These are phyloP conservation scores for Hemibagrus guttatus DNA, from an alignment of 2,797 vertebrate genomes.

Conservation along the genomic window DNA sequence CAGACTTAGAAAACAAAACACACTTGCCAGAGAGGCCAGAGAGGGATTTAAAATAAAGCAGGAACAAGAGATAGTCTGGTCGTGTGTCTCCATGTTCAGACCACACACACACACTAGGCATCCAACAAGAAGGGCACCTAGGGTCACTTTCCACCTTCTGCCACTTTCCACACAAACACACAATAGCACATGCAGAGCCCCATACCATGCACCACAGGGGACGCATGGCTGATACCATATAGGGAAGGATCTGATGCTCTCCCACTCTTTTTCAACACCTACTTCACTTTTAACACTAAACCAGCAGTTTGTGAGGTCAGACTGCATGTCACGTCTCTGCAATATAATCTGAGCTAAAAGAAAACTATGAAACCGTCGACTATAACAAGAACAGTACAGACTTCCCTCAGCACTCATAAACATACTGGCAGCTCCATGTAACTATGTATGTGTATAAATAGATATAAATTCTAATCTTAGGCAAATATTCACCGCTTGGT, in stretches of 20 bases:
- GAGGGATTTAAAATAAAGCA: background rate
- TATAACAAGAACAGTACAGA: background rate
- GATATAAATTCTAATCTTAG: constrained; percentile 45
- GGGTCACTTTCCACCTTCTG: constrained; percentile 54
- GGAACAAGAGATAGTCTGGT: constrained; percentile 9
- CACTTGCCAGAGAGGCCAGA: background rate
- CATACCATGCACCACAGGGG: constrained; percentile 38
- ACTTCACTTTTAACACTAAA: constrained; percentile 18
- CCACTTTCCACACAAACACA: constrained; percentile 42
- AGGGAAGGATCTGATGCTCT: constrained; percentile 25
- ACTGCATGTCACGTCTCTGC: background rate
- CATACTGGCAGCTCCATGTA: constrained; percentile 8
- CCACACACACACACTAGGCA: constrained; percentile 51
- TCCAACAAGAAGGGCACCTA: constrained; percentile 35
- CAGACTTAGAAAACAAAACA: constrained; percentile 4
- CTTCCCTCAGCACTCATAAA: constrained; percentile 16
- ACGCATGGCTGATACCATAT: constrained; percentile 16
- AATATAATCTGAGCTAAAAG: constrained; percentile 21
- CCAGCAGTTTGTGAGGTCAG: constrained; percentile 19
- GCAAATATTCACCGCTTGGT: background rate
- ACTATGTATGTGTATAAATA: background rate
- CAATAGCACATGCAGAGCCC: constrained; percentile 12
- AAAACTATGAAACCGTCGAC: background rate
- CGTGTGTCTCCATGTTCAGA: constrained; percentile 28
- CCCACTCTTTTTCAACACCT: constrained; percentile 2